A percentile compares a stretch with the other conserved stretches of the same genome.
These are phyloP conservation scores for Mesoligia furuncula DNA, from an alignment of 2,888 invertebrate species.

Conservation along the genomic window DNA sequence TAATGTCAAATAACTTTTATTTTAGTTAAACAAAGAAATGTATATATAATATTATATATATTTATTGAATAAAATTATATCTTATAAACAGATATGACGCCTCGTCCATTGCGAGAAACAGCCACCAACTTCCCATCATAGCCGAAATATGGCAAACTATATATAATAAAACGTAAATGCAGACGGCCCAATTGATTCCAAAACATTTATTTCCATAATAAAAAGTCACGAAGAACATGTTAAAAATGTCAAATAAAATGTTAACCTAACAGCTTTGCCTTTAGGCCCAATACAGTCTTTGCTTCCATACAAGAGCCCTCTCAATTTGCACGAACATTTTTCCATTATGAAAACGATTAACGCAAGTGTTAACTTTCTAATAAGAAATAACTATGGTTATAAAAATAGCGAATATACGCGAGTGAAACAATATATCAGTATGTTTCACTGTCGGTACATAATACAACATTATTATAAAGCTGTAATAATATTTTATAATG, in stretches of 20 bases:
- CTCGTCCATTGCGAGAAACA: conserved; percentile 83
- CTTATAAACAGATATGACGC: conserved; percentile 84
- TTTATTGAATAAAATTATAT: conserved; percentile 86
- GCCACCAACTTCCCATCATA: conserved; percentile 83
- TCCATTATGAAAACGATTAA: conserved; percentile 31
- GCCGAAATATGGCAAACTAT: conserved; percentile 80
- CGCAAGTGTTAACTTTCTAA: conserved; percentile 47
- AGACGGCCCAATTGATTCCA: conserved; percentile 78
- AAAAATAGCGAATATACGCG: conserved; percentile 55
- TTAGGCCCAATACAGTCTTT: conserved; percentile 52
- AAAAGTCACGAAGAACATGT: conserved; percentile 42
- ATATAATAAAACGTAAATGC: conserved; percentile 74
- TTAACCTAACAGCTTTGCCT: conserved; percentile 54
- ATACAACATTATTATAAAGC: conserved; percentile 46
- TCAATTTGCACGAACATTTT: conserved; percentile 26
- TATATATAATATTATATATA: conserved; percentile 85
- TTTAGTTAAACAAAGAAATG: conserved; percentile 89
- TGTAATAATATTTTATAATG: conserved; percentile 42
- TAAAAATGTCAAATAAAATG: conserved; percentile 44
- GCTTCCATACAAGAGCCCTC: conserved; percentile 27
- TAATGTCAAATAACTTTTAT: conserved; percentile 88
- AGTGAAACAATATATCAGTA: conserved; percentile 47
- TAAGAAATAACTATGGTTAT: conserved; percentile 48
- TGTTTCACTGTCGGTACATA: conserved; percentile 44
- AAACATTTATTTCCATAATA: conserved; percentile 61